phyloP scores from a whole-genome alignment of 2,113 vertebrate genomes.

The Phrynosoma blainvillii region DNA sequence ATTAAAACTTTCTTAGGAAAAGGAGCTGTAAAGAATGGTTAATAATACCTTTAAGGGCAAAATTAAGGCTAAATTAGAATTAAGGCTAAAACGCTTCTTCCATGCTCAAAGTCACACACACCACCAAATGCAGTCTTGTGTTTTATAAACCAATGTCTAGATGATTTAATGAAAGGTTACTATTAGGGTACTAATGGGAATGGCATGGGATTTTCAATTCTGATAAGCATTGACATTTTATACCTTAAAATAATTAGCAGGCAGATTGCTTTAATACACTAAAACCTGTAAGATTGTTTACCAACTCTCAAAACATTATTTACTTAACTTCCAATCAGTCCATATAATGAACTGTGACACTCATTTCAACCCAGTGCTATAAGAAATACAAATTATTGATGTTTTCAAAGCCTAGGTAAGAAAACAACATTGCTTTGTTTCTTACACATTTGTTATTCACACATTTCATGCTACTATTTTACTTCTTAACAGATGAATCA shows the following conservation, averaged over 20 bases:
- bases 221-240: neutral
- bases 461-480: no score
- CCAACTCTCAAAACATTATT: neutral
- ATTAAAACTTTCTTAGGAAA: neutral
- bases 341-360: neutral
- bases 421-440: no score
- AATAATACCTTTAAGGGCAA: conserved; percentile 26
- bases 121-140: neutral
- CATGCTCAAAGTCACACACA: neutral
- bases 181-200: neutral
- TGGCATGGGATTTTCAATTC: neutral
- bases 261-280: neutral
- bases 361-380: no score
- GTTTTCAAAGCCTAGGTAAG: no score
- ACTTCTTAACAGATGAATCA: no score
- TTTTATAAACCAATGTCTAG: neutral
- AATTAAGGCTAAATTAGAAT: conserved; percentile 12
- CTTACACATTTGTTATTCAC: no score
- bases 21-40: conserved; percentile 30
- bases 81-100: conserved; percentile 16
- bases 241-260: neutral
- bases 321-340: neutral
- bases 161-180: neutral
- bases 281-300: neutral
- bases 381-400: no score